These are phyloP conservation scores for Eupeodes corollae DNA, from an alignment of 1,140 invertebrate genomes.

Conservation along the genomic window DNA sequence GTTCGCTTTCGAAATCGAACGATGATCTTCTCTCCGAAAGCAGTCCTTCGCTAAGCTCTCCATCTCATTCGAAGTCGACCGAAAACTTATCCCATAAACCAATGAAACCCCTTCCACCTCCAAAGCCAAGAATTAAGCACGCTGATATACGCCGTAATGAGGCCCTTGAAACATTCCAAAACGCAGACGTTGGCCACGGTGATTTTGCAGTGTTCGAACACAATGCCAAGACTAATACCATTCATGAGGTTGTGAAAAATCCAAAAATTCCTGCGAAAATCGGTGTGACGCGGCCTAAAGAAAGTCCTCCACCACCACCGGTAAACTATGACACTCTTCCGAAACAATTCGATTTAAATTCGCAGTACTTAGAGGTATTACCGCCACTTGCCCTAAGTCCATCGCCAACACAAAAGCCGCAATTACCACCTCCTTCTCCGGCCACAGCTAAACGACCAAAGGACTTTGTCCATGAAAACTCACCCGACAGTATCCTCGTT, in stretches of 20 bases:
- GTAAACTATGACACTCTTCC: conserved; percentile 29
- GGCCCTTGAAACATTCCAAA: conserved; percentile 29
- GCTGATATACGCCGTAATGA: conserved; percentile 29
- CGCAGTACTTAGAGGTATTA: conserved; percentile 25
- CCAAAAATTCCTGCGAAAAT: conserved; percentile 19
- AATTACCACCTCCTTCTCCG: conserved; percentile 12
- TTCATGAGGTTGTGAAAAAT: conserved; percentile 14
- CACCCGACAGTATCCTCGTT: conserved; percentile 31
- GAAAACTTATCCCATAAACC: conserved; percentile 23
- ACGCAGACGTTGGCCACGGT: conserved; percentile 29
- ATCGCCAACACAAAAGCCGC: conserved; percentile 5
- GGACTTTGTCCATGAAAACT: conserved; percentile 33
- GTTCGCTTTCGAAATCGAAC: conserved; percentile 17
- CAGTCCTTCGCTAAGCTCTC: conserved; percentile 24
- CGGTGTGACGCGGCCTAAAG: conserved; percentile 14
- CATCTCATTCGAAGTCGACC: conserved; percentile 23
- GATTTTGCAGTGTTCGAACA: conserved; percentile 35
- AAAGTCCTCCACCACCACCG: conserved; percentile 33
- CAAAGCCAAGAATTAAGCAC: conserved; percentile 32
- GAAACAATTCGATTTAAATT: conserved; percentile 16
- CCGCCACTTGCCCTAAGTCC: conserved; percentile 9
- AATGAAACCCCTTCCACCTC: conserved; percentile 21
- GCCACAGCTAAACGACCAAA: conserved; percentile 10
- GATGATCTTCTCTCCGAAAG: conserved; percentile 24
- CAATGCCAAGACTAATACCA: conserved; percentile 29